A percentile compares a stretch with the other conserved stretches of the same genome.
phyloP scores from a whole-genome alignment of 2,113 vertebrate genomes.

The Oryzias javanicus region DNA sequence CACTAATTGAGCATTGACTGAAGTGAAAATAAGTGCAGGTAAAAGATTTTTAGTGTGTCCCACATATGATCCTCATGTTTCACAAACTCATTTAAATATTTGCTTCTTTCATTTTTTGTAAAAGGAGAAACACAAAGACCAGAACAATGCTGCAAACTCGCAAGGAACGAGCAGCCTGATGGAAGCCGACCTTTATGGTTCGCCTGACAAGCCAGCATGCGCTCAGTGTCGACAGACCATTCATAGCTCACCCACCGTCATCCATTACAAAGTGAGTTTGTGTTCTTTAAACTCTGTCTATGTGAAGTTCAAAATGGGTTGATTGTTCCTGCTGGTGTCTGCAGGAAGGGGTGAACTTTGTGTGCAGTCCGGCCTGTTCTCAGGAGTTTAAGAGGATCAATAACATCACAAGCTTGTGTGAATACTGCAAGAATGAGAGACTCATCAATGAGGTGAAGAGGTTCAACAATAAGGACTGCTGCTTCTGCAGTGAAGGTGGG shows the following conservation, averaged over 20 bases:
- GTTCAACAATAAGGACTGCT: conserved; percentile 80
- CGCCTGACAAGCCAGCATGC: conserved; percentile 77
- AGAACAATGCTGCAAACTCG: accelerated
- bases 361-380: conserved; percentile 85
- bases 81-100: not conserved
- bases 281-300: too few relatives aligned
- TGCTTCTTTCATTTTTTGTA: not conserved
- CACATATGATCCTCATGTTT: too few relatives aligned
- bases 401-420: conserved; percentile 81
- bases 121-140: conserved; percentile 43
- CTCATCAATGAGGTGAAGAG: conserved; percentile 83
- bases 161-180: not conserved
- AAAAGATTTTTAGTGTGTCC: too few relatives aligned
- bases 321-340: not conserved
- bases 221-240: conserved; percentile 83
- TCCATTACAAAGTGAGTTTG: conserved; percentile 81
- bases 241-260: conserved; percentile 81
- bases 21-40: too few relatives aligned
- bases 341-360: conserved; percentile 86
- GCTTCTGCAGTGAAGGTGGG: conserved; percentile 93
- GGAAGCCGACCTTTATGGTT: conserved; percentile 3
- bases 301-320: too few relatives aligned
- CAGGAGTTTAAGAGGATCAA: conserved; percentile 87
- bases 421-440: conserved; percentile 88
- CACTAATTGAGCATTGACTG: too few relatives aligned